These are phyloP conservation scores for Sicus ferrugineus DNA, from an alignment of 2,888 invertebrate genomes.

Conservation along the genomic window DNA sequence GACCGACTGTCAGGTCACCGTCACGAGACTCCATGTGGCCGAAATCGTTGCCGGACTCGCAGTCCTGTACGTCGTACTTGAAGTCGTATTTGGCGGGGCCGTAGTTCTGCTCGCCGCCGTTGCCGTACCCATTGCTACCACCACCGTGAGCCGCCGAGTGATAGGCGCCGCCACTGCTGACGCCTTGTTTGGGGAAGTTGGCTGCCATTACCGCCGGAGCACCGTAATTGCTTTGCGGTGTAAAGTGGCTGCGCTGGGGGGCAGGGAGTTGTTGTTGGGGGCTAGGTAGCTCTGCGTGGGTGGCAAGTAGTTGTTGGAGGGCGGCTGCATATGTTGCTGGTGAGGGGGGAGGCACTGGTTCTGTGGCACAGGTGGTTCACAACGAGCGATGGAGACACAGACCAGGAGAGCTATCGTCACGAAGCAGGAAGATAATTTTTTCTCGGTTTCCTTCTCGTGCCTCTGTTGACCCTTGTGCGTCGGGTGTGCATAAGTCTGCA, in stretches of 20 bases:
- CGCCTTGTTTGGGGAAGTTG: constrained; percentile 62
- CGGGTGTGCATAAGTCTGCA: too few relatives aligned
- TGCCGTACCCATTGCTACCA: constrained; percentile 35
- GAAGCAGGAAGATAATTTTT: too few relatives aligned
- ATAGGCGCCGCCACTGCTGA: constrained; percentile 39
- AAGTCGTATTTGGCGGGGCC: constrained; percentile 76
- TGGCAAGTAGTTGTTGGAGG: constrained; percentile 65
- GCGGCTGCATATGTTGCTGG: constrained; percentile 58
- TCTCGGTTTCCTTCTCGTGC: too few relatives aligned
- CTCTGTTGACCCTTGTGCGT: too few relatives aligned
- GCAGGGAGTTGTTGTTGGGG: constrained; percentile 55
- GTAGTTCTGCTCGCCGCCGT: constrained; percentile 63
- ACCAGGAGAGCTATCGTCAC: constrained; percentile 60
- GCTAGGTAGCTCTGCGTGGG: constrained; percentile 58
- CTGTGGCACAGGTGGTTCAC: constrained; percentile 63
- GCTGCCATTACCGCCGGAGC: constrained; percentile 67
- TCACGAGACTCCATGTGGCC: constrained; percentile 73
- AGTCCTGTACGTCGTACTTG: constrained; percentile 74
- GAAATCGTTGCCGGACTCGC: constrained; percentile 72
- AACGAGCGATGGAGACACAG: constrained; percentile 55
- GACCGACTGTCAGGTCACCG: constrained; percentile 71
- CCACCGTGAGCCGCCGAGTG: too few relatives aligned
- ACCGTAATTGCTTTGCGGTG: constrained; percentile 66
- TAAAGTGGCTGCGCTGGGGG: constrained; percentile 62
- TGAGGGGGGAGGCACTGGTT: constrained; percentile 65